Conservation (phyloP, 2,113 vertebrate genomes). For the Cyprinodon variegatus region DNA sequence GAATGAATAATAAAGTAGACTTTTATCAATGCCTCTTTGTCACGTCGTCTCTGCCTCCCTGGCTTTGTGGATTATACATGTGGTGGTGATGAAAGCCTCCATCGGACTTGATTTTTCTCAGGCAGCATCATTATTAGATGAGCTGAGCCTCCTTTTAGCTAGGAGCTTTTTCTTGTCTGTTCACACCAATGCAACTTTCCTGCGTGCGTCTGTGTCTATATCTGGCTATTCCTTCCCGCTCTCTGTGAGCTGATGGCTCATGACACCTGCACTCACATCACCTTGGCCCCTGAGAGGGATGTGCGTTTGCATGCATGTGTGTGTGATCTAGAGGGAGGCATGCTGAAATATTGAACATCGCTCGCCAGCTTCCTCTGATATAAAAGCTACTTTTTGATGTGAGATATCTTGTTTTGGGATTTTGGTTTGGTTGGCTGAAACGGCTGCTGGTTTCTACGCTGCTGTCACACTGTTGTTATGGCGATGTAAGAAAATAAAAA, state of each 20-base stretch:
- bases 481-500: not conserved
- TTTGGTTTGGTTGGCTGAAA: not conserved
- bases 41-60: conserved; percentile 10
- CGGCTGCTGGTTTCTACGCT: conserved; percentile 10
- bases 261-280: conserved; percentile 62
- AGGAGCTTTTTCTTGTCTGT: conserved; percentile 56
- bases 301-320: conserved; percentile 16
- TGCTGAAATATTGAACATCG: conserved; percentile 56
- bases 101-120: conserved; percentile 54
- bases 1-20: conserved; percentile 8
- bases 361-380: conserved; percentile 13
- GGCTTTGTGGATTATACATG: conserved; percentile 44
- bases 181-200: conserved; percentile 67
- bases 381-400: conserved; percentile 17
- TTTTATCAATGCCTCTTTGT: conserved; percentile 28
- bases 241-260: conserved; percentile 56
- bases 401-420: not conserved
- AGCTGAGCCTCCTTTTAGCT: conserved; percentile 58
- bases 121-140: conserved; percentile 70
- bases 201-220: conserved; percentile 49
- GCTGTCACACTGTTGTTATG: not conserved
- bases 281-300: conserved; percentile 45
- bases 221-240: conserved; percentile 33
- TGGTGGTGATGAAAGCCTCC: conserved; percentile 53
- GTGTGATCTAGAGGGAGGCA: not conserved